Conservation (phyloP, 2,113 vertebrate genomes). For the Cardinalis cardinalis region DNA sequence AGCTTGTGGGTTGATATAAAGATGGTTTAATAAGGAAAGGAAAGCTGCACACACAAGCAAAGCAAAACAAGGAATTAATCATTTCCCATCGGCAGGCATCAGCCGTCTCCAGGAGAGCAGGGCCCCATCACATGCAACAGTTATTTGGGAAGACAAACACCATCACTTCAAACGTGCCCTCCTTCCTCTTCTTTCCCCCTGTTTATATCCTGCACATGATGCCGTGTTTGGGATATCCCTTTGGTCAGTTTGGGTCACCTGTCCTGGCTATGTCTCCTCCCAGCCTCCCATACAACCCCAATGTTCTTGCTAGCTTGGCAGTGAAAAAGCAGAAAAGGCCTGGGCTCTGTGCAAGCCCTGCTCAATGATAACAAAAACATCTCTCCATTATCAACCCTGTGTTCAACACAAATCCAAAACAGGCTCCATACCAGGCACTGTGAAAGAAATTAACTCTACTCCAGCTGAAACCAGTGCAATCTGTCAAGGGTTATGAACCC, state of each 20-base stretch:
- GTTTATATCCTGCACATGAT: background rate
- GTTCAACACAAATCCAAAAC: background rate
- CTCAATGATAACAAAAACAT: background rate
- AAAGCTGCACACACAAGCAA: background rate
- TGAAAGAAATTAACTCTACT: background rate
- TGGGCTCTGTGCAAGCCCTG: background rate
- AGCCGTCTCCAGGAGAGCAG: background rate
- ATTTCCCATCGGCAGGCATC: background rate
- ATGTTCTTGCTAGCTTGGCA: accelerated
- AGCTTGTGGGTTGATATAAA: background rate
- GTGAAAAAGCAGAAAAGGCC: background rate
- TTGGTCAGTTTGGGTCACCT: background rate
- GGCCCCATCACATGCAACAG: background rate
- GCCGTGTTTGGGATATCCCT: background rate
- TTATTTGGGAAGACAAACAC: background rate
- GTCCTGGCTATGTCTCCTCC: background rate
- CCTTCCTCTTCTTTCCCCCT: background rate
- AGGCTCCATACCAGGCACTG: background rate
- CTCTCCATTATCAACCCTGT: background rate
- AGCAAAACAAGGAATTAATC: background rate
- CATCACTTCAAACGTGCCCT: background rate
- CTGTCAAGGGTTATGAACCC: background rate
- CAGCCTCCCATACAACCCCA: background rate
- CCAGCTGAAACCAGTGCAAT: background rate
- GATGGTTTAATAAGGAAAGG: background rate